These are phyloP conservation scores for Athalia rosae DNA, from an alignment of 2,888 invertebrate genomes.

Conservation along the genomic window DNA sequence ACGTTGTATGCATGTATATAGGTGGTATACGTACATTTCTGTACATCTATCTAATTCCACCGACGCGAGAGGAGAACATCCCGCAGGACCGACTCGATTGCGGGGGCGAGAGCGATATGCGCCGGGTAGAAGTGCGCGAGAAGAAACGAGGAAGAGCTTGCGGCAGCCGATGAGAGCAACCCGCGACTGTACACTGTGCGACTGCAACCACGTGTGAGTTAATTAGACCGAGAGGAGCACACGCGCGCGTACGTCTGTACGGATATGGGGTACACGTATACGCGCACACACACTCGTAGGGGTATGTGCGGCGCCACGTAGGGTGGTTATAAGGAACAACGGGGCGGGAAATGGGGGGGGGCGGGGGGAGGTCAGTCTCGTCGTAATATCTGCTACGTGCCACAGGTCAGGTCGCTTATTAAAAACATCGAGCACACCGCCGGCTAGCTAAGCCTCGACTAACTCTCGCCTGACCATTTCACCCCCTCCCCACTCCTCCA, in stretches of 20 bases:
- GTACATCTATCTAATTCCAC: too few species aligned
- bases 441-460: slow-evolving; percentile 8
- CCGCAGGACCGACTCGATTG: too few species aligned
- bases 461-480: not conserved
- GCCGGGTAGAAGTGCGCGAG: not conserved
- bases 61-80: too few species aligned
- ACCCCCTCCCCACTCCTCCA: too few species aligned
- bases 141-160: not conserved
- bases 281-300: not conserved
- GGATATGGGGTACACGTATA: too few species aligned
- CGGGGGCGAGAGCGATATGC: too few species aligned
- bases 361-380: slow-evolving; percentile 54
- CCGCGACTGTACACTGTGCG: not conserved
- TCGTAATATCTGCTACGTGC: slow-evolving; percentile 69
- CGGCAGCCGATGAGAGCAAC: slow-evolving; percentile 17
- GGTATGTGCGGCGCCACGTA: slow-evolving; percentile 46
- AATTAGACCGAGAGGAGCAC: slow-evolving; percentile 42
- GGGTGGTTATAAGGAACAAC: slow-evolving; percentile 37
- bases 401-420: slow-evolving; percentile 69
- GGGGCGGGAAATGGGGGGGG: slow-evolving; percentile 37
- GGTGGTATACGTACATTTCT: too few species aligned
- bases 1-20: too few species aligned
- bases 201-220: slow-evolving; percentile 35
- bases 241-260: not conserved
- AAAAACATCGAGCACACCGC: slow-evolving; percentile 66